Evolutionary conservation across 2,113 vertebrate genomes (phyloP).

Genomic region (Dipodomys merriami): DNA sequence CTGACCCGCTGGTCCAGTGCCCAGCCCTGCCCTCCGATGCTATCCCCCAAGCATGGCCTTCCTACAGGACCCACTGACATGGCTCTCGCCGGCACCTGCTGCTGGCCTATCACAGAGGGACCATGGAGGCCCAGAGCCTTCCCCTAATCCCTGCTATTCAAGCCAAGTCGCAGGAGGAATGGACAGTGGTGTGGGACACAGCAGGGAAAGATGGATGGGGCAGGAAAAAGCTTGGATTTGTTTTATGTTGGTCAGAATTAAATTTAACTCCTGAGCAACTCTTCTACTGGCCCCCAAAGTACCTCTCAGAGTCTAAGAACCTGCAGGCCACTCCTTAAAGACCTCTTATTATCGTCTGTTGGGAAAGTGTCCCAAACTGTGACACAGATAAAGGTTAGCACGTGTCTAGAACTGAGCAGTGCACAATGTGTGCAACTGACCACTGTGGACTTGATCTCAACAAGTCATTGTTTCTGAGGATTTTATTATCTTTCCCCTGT

Average conservation of each 20-base stretch:
- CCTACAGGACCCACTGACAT: not conserved
- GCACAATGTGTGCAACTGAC: not conserved
- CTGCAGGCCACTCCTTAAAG: not conserved
- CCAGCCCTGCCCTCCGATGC: no score
- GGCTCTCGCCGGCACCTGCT: no score
- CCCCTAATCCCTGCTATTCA: not conserved
- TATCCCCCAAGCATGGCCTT: not conserved
- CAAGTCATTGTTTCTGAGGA: not conserved
- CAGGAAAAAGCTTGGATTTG: not conserved
- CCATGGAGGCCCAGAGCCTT: not conserved
- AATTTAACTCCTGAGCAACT: not conserved
- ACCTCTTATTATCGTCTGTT: not conserved
- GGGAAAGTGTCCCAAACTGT: not conserved
- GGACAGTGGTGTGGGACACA: accelerated
- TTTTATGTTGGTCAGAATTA: not conserved
- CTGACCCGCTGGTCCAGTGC: accelerated
- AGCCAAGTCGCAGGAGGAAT: no score
- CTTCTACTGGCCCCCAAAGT: not conserved
- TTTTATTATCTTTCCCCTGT: not conserved
- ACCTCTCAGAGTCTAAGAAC: not conserved
- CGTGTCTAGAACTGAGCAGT: not conserved
- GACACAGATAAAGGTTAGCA: not conserved
- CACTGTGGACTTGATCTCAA: not conserved
- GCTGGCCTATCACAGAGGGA: no score
- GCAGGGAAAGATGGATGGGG: no score